Evolutionary conservation across 2,797 vertebrate species (phyloP).

Genomic region (Centroberyx gerrardi): DNA sequence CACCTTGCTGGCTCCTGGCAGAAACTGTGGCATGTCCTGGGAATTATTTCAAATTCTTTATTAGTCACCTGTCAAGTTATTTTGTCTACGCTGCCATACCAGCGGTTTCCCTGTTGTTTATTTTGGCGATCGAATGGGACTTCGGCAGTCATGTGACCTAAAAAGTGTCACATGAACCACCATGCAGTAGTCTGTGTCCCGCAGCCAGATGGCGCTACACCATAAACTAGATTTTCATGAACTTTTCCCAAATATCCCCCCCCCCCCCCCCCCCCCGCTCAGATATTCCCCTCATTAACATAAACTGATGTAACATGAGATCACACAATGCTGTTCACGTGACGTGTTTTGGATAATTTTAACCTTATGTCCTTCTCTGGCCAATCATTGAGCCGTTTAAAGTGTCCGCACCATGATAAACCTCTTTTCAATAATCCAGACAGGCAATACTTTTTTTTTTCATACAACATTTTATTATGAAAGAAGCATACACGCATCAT

Average conservation of each 20-base stretch:
- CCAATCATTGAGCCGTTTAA: background rate
- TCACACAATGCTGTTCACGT: no score
- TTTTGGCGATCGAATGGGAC: background rate
- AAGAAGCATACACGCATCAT: constrained; percentile 70
- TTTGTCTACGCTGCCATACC: background rate
- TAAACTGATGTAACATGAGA: no score
- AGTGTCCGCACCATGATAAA: no score
- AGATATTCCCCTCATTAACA: no score
- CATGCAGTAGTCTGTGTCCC: fast-evolving
- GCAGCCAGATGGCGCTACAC: constrained; percentile 41
- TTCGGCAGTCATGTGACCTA: constrained; percentile 62
- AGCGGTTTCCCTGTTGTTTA: background rate
- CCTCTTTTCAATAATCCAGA: no score
- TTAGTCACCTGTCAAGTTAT: background rate
- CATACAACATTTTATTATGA: constrained; percentile 80
- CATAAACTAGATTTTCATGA: background rate
- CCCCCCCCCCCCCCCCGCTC: no score
- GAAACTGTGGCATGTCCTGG: constrained; percentile 31
- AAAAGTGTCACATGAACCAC: constrained; percentile 44
- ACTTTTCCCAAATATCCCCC: no score
- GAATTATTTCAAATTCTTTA: no score
- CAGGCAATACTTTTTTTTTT: background rate
- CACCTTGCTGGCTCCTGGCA: constrained; percentile 20
- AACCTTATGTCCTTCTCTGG: background rate
- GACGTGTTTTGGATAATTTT: no score